Base-by-base conservation (phyloP, 2,113 vertebrate species). In the Micronycteris hirsuta region DNA sequence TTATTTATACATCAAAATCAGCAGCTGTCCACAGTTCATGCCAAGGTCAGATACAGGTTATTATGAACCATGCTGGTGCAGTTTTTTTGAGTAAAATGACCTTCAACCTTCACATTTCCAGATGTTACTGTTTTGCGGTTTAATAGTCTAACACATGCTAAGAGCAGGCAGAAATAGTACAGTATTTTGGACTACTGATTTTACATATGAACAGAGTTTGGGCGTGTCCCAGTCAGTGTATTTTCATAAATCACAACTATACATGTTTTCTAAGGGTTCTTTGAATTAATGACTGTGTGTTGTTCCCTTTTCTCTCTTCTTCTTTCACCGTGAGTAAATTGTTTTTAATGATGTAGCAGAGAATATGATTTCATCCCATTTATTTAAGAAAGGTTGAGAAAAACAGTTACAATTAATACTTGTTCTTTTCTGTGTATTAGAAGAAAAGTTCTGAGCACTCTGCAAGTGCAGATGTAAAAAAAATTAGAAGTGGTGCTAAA, bases 61-160 rank as follows among this genome's bases (percentile, higher is more conserved):
- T 97, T 98, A 97, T 97, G 96, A 98, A 97, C 98, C 94, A 97
- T 97, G 90, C 61, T 94, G 38, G 12, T 97, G 68, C 71, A 95
- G 36, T 95, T 98, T 98, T 98, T 97, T 98, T 98, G 95, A 98
- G 94, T 86, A 97, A 98, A 97, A 92, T 83, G 91, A 98, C 97
- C 96, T 98, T 98, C 98, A 86, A 98, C 97, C 97, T 98, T 96
- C 77, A 95, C 8, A 89, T 96, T 98, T 98, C 98, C 98, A 98
- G 98, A 98, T 98, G 97, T 97, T 98, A 96, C 78, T 90, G 76
- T 98, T 98, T 98, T 97, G 92, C 65, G 93, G 16, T 6, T 5
- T 98, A 98, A 98, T 98, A 94, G 96, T 98, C 36, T 71, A 97
- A 97, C 31, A 41, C 54, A 93, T 54, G 95, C 17, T 93, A 68